Conservation (phyloP, 2,113 vertebrate genomes). For the Lophotis ruficrista region DNA sequence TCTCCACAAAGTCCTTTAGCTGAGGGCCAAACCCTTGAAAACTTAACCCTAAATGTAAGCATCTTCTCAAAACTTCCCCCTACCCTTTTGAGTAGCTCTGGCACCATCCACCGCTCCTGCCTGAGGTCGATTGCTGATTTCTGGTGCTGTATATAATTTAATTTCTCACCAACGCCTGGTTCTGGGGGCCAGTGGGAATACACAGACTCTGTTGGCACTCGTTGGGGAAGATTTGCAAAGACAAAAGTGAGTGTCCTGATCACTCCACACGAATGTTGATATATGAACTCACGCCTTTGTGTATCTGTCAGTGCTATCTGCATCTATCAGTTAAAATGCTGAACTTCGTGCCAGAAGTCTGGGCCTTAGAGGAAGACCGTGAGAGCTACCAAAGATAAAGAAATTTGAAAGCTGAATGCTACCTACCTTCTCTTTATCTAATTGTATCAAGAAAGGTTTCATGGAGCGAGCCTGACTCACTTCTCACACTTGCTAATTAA, state of each 20-base stretch:
- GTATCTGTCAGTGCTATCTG: neutral
- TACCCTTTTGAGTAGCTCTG: neutral
- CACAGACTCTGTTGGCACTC: neutral
- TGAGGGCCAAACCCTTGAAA: neutral
- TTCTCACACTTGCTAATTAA: slow-evolving; percentile 31
- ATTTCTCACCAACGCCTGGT: neutral
- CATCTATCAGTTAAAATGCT: neutral
- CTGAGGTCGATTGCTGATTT: neutral
- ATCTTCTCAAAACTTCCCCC: neutral
- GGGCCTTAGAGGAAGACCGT: neutral
- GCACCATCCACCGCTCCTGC: neutral
- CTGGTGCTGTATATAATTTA: neutral
- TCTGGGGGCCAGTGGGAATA: neutral
- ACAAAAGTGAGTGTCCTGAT: neutral
- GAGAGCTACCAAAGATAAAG: neutral
- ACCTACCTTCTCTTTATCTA: slow-evolving; percentile 1
- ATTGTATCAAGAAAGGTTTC: slow-evolving; percentile 3
- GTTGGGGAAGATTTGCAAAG: neutral
- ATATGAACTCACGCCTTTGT: neutral
- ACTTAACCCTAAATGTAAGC: neutral
- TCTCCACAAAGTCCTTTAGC: neutral
- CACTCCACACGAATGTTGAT: neutral
- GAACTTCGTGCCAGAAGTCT: neutral
- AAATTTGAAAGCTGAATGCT: neutral
- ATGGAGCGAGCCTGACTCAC: neutral